These are phyloP conservation scores for Epirrhoe alternata DNA, from an alignment of 2,888 invertebrate species.

Conservation along the genomic window DNA sequence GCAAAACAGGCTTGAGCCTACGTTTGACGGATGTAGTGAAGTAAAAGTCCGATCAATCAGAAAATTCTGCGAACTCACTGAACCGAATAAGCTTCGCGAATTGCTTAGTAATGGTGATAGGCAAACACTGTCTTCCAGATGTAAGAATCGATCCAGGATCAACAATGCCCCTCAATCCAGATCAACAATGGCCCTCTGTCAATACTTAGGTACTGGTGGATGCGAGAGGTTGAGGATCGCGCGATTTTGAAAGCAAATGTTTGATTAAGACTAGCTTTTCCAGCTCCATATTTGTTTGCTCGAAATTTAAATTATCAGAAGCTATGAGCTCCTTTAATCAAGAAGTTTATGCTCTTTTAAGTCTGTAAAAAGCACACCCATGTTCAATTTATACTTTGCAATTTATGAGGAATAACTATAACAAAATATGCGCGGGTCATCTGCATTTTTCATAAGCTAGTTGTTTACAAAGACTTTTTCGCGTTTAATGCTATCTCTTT, in stretches of 20 bases:
- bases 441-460: no score
- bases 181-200: slow-evolving; percentile 15
- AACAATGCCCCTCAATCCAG: slow-evolving; percentile 38
- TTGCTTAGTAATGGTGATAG: slow-evolving; percentile 18
- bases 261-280: neutral
- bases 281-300: neutral
- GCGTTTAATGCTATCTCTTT: no score
- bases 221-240: slow-evolving; percentile 12
- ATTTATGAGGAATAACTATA: no score
- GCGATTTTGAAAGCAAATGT: neutral
- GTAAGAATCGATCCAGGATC: slow-evolving; percentile 39
- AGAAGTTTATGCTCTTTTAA: neutral
- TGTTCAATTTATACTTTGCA: neutral
- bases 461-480: no score
- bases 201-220: slow-evolving; percentile 28
- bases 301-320: neutral
- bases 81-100: slow-evolving; percentile 7
- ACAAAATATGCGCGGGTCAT: no score
- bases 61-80: slow-evolving; percentile 6
- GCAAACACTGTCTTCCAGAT: slow-evolving; percentile 22
- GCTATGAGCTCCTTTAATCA: neutral
- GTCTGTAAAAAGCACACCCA: neutral
- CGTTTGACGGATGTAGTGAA: neutral
- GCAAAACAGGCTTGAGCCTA: no score
- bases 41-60: slow-evolving; percentile 13